These are phyloP conservation scores for Drosophila cardini DNA, from an alignment of 1,140 invertebrate species.

Conservation along the genomic window DNA sequence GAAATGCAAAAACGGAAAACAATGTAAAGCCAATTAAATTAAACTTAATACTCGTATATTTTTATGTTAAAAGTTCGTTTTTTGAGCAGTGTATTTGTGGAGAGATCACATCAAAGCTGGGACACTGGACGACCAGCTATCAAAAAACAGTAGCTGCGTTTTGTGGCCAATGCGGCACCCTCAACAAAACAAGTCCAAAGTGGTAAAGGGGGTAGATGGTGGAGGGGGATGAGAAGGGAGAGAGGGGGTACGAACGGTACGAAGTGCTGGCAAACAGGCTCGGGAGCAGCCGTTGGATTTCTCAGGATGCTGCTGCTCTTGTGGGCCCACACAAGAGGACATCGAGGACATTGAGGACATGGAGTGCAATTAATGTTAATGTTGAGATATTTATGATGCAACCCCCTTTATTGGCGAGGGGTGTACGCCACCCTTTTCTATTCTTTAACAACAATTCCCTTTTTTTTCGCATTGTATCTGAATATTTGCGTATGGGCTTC, in stretches of 20 bases:
- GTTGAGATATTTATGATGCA: conserved; percentile 79
- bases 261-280: no score
- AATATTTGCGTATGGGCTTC: conserved; percentile 66
- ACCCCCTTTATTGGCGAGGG: conserved; percentile 19
- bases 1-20: no score
- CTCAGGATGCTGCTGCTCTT: conserved; percentile 73
- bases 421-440: conserved; percentile 43
- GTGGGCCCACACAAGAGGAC: conserved; percentile 83
- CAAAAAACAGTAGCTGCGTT: conserved; percentile 48
- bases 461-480: conserved; percentile 30
- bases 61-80: no score
- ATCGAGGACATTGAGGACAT: conserved; percentile 63
- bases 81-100: not conserved
- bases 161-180: conserved; percentile 74
- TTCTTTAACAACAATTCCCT: not conserved
- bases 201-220: not conserved
- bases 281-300: conserved; percentile 76
- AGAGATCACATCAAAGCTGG: conserved; percentile 55
- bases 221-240: no score
- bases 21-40: no score
- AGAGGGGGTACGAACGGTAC: no score
- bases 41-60: no score
- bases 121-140: conserved; percentile 40
- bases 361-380: conserved; percentile 85
- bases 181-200: conserved; percentile 32